These are phyloP conservation scores for Falco columbarius DNA, from an alignment of 2,797 vertebrate genomes.

Conservation along the genomic window DNA sequence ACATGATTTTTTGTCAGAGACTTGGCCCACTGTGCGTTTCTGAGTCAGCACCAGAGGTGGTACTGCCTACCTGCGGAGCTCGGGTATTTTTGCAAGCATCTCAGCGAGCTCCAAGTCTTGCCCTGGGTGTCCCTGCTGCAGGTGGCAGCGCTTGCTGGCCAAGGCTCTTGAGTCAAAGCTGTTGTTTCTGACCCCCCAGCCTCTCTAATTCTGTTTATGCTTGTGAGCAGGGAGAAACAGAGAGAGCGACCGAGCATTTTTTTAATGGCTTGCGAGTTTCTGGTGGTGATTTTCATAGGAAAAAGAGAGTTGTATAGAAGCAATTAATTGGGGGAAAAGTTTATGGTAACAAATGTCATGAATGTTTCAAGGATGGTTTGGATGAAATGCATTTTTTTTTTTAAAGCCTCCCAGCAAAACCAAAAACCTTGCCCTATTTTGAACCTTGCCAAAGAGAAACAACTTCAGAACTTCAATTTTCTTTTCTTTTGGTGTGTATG, in stretches of 20 bases:
- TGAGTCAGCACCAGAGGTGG: not conserved
- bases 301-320: not conserved
- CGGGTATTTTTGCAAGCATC: not conserved
- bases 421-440: slow-evolving; percentile 38
- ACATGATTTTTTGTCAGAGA: not conserved
- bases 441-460: slow-evolving; percentile 11
- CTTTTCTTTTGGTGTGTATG: not conserved
- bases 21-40: not conserved
- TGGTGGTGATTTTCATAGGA: slow-evolving; percentile 18
- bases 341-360: slow-evolving; percentile 46
- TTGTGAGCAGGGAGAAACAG: not conserved
- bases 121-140: not conserved
- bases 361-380: slow-evolving; percentile 30
- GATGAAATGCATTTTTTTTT: not conserved
- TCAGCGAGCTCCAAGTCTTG: not conserved
- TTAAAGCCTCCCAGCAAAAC: slow-evolving; percentile 19
- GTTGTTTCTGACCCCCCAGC: not conserved
- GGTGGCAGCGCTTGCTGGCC: not conserved
- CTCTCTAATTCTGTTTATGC: slow-evolving; percentile 5
- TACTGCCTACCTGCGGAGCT: accelerated
- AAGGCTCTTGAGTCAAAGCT: not conserved
- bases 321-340: slow-evolving; percentile 50
- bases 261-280: not conserved
- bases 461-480: not conserved
- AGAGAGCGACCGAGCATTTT: not conserved